Evolutionary conservation across 2,113 vertebrate species (phyloP), one percentile per base, ranked within the genome.

Genomic region (Macrotis lagotis): DNA sequence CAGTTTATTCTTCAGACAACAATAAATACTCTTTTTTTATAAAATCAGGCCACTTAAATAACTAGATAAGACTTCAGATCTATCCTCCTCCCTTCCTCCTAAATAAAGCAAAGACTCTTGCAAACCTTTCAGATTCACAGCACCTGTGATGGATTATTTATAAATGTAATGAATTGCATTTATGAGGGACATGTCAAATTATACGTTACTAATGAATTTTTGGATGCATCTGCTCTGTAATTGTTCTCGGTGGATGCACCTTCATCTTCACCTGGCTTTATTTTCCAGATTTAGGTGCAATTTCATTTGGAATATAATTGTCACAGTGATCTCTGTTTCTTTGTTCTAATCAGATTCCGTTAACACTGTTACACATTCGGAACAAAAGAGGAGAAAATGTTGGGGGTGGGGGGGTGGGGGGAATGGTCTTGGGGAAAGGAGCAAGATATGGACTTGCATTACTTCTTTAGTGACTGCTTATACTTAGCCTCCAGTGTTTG

Each of bases 231-330:
- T 96, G 95, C 96, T 97, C 95, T 97, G 94, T 98, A 97, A 97
- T 97, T 98, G 96, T 98, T 98, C 97, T 95, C 97, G 96, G 93
- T 0, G 37, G 96, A 97, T 96, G 96, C 48, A 48, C 96, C 96
- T 97, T 98, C 94, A 95, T 96, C 95, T 97, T 98, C 96, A 98
- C 96, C 96, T 98, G 97, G 94, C 92, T 97, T 97, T 97, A 98
- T 98, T 98, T 98, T 97, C 98, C 98, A 98, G 98, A 98, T 98
- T 98, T 98, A 97, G 96, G 90, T 93, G 94, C 96, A 97, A 98
- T 99, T 99, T 99, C 98, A 98, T 99, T 99, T 99, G 98, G 98
- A 98, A 97, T 97, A 97, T 99, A 99, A 99, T 99, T 99, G 98
- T 98, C 98, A 94, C 96, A 97, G 92, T 97, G 98, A 97, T 98